Evolutionary conservation across 2,113 vertebrate genomes (phyloP), one percentile per base, ranked within the genome.

Genomic region (Syngnathus scovelli): DNA sequence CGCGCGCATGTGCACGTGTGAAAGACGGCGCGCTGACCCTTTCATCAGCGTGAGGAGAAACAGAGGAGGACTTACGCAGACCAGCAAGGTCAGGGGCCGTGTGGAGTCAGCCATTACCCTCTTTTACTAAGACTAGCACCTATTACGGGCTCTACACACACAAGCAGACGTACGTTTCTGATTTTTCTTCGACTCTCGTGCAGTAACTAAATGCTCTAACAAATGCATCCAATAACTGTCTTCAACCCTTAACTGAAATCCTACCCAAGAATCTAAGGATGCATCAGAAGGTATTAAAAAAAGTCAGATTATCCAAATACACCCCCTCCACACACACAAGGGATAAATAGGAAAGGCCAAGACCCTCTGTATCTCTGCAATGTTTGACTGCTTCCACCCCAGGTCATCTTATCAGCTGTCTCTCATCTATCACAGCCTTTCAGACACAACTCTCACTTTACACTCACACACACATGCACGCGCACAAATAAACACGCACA

Each of bases 41-140:
- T 68, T 87, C 83, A 87, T 92, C 88, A 85, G 88, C 84, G 78
- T 87, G 90, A 91, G 86, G 81, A 92, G 92, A 92, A 93, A 93
- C 91, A 94, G 88, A 92, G 88, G 91, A 92, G 76, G 84, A 86
- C 85, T 92, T 88, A 89, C 92, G 86, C 86, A 87, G 89, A 90
- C 85, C 84, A 75, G 15, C 63, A 7, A 71, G 90, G 92, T 91
- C 93, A 92, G 85, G 91, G 93, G 92, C 83, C 89, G 74, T 66
- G 80, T 79, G 78, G 91, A 90, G 91, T 88, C 89, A 89, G 91
- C 90, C 83, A 51, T 86, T 88, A 86, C 82, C 79, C 83, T 83
- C 78, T 80, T 41, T 93, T 81, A 81, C 76, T 43, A 60, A 79
- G n/a, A 82, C 79, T 77, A 69, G 82, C 69, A 83, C 80, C 75